phyloP scores from a whole-genome alignment of 2,113 vertebrate species.

The Saccopteryx bilineata region DNA sequence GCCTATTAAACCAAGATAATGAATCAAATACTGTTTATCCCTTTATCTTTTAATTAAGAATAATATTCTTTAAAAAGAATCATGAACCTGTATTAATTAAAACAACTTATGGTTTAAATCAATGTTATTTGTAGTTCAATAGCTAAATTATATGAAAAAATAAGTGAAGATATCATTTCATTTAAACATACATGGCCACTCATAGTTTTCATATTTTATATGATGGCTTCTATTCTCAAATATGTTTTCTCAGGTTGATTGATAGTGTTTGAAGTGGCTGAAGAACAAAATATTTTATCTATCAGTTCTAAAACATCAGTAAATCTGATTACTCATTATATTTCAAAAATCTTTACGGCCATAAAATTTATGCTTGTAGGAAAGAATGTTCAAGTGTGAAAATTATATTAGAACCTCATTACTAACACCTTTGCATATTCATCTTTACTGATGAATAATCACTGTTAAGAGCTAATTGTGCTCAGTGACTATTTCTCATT shows the following conservation, averaged over 20 bases:
- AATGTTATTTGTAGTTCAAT: neutral
- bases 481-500: constrained; percentile 41
- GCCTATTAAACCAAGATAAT: neutral
- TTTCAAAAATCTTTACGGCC: neutral
- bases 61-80: constrained; percentile 10
- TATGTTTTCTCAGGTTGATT: constrained; percentile 15
- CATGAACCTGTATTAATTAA: neutral
- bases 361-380: constrained; percentile 13
- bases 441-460: constrained; percentile 51
- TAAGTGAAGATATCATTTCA: neutral
- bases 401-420: constrained; percentile 41
- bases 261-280: neutral
- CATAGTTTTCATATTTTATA: constrained; percentile 17
- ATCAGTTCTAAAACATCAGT: constrained; percentile 41
- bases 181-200: neutral
- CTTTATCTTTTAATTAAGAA: constrained; percentile 27
- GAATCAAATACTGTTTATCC: constrained; percentile 2
- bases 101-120: neutral
- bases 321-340: neutral
- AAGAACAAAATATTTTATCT: neutral
- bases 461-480: neutral
- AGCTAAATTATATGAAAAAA: neutral
- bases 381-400: constrained; percentile 42
- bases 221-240: neutral
- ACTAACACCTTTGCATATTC: neutral